Evolutionary conservation across 2,113 vertebrate species (phyloP).

Genomic region (Poeciliopsis prolifica): DNA sequence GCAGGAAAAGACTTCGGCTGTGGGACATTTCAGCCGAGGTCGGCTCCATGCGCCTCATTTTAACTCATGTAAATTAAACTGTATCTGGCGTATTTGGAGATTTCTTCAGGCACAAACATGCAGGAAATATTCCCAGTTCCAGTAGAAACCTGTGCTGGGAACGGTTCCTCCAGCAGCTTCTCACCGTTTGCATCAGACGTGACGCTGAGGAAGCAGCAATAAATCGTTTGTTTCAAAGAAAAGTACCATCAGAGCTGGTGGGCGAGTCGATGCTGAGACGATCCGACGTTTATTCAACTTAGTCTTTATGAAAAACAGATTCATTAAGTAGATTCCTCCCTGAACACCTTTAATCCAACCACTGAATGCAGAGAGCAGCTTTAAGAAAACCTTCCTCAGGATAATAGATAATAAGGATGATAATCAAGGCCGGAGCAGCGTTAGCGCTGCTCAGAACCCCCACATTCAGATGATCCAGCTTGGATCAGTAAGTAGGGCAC

Average conservation of each 20-base stretch:
- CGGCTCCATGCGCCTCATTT: constrained; percentile 36
- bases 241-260: constrained; percentile 54
- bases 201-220: constrained; percentile 59
- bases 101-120: constrained; percentile 19
- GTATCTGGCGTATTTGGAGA: constrained; percentile 33
- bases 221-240: constrained; percentile 60
- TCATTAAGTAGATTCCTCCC: constrained; percentile 32
- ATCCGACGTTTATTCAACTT: constrained; percentile 30
- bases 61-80: constrained; percentile 23
- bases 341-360: constrained; percentile 9
- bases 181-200: constrained; percentile 4
- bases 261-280: constrained; percentile 56
- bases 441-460: constrained; percentile 50
- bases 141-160: neutral
- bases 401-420: constrained; percentile 63
- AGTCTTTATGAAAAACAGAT: constrained; percentile 34
- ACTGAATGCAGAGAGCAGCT: constrained; percentile 18
- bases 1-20: constrained; percentile 57
- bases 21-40: constrained; percentile 21
- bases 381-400: constrained; percentile 48
- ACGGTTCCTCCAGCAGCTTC: constrained; percentile 30
- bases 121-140: neutral
- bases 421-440: constrained; percentile 64
- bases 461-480: constrained; percentile 60
- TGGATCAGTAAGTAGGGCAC: constrained; percentile 69